A percentile compares a stretch with the other conserved stretches of the same genome.
These are phyloP conservation scores for Eublepharis macularius DNA, from an alignment of 2,113 vertebrate genomes.

Conservation along the genomic window DNA sequence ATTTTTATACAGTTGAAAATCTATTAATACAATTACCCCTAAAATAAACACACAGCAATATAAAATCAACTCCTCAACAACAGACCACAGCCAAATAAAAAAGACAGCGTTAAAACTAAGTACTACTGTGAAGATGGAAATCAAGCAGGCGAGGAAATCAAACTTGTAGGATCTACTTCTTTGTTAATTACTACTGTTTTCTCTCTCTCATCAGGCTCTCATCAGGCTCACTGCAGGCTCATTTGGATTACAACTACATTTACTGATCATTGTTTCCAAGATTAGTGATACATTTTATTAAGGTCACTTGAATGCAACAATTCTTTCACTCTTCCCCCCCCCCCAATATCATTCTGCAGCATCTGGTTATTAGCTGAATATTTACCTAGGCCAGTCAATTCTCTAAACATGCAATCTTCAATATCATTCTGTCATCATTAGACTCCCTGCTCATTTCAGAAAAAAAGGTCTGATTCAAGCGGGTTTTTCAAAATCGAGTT, in stretches of 20 bases:
- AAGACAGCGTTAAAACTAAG: no score
- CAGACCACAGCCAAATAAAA: no score
- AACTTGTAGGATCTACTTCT: background rate
- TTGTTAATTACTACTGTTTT: background rate
- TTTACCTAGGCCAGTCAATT: slow-evolving; percentile 13
- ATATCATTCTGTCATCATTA: background rate
- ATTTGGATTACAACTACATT: slow-evolving; percentile 12
- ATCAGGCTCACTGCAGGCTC: slow-evolving; percentile 21
- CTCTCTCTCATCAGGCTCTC: background rate
- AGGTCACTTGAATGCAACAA: slow-evolving; percentile 44
- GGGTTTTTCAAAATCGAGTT: background rate
- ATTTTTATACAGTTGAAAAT: no score
- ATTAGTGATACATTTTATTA: background rate
- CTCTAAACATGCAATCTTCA: background rate
- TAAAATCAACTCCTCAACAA: no score
- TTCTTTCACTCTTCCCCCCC: slow-evolving; percentile 53
- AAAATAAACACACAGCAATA: no score
- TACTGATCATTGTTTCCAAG: background rate
- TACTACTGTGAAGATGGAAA: no score
- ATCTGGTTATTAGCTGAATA: slow-evolving; percentile 28
- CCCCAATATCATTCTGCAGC: background rate
- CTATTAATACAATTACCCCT: no score
- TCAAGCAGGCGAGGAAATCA: no score
- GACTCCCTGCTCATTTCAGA: background rate
- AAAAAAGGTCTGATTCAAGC: background rate